Base-by-base conservation (phyloP, 2,888 invertebrate genomes). In the Theristus sp. region DNA sequence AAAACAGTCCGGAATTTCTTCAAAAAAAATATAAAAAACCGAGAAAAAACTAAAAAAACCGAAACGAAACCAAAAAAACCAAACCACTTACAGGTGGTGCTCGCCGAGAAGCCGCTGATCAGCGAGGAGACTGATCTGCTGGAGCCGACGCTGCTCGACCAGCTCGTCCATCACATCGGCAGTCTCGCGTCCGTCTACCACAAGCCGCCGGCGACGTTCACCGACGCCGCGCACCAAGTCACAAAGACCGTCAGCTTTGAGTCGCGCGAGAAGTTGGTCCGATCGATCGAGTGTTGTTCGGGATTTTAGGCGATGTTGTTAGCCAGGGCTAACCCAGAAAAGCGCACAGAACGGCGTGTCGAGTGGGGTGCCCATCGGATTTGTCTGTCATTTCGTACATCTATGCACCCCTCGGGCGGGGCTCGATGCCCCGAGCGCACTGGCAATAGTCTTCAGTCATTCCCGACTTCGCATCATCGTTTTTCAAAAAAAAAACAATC, bases 131-230 rank as follows among this genome's bases (percentile, higher is more conserved):
- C 96, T 0, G 98, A 98, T 80, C 80, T 96, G 55, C 78, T 98
- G 66, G 98, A 98, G 75, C 98, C 98, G 0, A 96, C 96, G 0
- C 79, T 98, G 53, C 78, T 98, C 64, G 96, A 98, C 75, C 98
- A 99, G 77, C 82, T 99, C 61, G 94, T 96, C 0, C 2, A 31
- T 28, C 13, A 98, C 77, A 96, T 98, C 72, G 91, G 93, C 64
- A 90, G 90, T 55, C 81, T 98, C 66, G 98, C 98, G 0, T 90
- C 94, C 53, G 96, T 98, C 20, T 99, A 98, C 74, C 98, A 98
- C 74, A 98, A 98, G 75, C 98, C 98, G 27, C 98, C 98, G 0
- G 89, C 89, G 20, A 91, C 96, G 0, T 99, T 98, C 75, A 93
- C 98, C 10, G 98, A 98, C 79, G 93, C 70, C 20, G 66, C 70